Percentiles rank a stretch among this genome's conserved stretches.
Evolutionary conservation across 2,888 invertebrate species (phyloP).

Genomic region (Oligia strigilis): DNA sequence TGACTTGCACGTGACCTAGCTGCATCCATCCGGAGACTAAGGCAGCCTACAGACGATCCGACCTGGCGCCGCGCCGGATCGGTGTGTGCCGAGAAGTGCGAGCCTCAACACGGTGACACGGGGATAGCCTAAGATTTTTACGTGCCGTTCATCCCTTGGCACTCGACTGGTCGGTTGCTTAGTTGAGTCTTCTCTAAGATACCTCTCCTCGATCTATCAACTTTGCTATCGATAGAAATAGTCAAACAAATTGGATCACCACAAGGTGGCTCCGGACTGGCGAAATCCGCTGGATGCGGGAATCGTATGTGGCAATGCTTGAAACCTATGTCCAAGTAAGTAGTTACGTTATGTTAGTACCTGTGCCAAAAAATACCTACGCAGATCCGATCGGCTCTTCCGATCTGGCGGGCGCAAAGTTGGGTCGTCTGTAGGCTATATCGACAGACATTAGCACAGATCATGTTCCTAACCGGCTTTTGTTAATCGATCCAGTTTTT

Average conservation of each 20-base stretch:
- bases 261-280: too few species aligned
- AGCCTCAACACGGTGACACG: not conserved
- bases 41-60: constrained; percentile 7
- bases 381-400: not conserved
- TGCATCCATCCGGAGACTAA: constrained; percentile 17
- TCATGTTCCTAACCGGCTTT: constrained; percentile 15
- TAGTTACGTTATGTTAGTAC: too few species aligned
- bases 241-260: not conserved
- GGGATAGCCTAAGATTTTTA: not conserved
- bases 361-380: not conserved
- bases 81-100: too few species aligned
- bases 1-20: constrained; percentile 23
- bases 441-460: not conserved
- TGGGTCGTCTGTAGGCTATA: not conserved
- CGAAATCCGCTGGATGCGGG: not conserved
- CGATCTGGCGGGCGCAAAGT: too few species aligned
- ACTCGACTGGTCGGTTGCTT: not conserved
- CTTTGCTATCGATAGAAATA: not conserved
- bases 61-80: not conserved
- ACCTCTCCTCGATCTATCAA: not conserved
- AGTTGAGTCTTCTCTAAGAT: not conserved
- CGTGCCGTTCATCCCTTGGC: not conserved
- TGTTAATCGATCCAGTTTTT: constrained; percentile 39
- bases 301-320: not conserved
- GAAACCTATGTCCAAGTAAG: too few species aligned